Evolutionary conservation across 2,888 invertebrate species (phyloP).

Genomic region (Drosophila antonietae): DNA sequence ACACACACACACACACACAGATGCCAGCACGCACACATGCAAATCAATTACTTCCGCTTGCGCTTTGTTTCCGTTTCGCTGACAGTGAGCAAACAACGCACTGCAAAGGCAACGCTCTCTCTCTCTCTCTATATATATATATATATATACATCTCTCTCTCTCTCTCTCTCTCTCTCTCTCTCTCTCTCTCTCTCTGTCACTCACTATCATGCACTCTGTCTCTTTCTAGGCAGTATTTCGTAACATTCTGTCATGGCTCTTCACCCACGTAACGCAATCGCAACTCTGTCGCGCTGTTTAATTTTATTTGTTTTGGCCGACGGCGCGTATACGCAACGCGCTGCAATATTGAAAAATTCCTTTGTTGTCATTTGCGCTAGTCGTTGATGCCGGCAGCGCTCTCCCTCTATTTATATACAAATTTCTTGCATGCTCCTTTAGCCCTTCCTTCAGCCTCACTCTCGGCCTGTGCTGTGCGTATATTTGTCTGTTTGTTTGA

Average conservation of each 20-base stretch:
- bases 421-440: conserved; percentile 1
- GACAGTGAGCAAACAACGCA: conserved; percentile 40
- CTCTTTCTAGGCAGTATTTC: neutral
- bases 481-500: conserved; percentile 15
- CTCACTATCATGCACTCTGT: neutral
- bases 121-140: neutral
- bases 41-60: conserved; percentile 71
- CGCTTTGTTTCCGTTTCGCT: conserved; percentile 69
- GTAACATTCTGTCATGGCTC: conserved; percentile 1
- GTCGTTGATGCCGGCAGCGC: conserved; percentile 25
- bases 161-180: conserved; percentile 1
- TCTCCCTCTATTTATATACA: conserved; percentile 24
- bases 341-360: conserved; percentile 77
- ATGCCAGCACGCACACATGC: conserved; percentile 31
- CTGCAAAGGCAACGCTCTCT: conserved; percentile 31
- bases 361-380: conserved; percentile 65
- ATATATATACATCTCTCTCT: too few species aligned
- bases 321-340: conserved; percentile 70
- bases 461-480: neutral
- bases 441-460: neutral
- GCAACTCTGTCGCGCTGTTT: conserved; percentile 63
- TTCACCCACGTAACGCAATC: conserved; percentile 19
- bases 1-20: conserved; percentile 8
- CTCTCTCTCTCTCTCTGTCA: neutral
- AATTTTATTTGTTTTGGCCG: conserved; percentile 73